Base-by-base conservation (phyloP, 2,888 invertebrate genomes). In the Clepsis dumicolana region DNA sequence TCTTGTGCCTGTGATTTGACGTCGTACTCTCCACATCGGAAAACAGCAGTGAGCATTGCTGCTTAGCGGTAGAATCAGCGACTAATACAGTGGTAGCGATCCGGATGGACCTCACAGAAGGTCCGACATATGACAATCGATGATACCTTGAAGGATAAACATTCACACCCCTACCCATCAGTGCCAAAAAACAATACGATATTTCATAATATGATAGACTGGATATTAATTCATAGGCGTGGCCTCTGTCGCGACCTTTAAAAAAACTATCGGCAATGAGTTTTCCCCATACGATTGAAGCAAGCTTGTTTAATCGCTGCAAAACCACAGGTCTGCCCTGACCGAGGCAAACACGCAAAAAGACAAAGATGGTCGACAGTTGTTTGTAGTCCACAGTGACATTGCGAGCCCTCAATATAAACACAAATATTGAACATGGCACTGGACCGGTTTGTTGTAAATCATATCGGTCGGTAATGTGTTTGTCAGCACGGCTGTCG, bases 271-370 rank as follows among this genome's bases (percentile, higher is more conserved):
- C 35, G 67, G 62, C 67, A 67, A 67, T 67, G 67, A 61, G 50
- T 63, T 48, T 50, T 54, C 50, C 62, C 67, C 62, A 57, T 50
- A 62, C 57, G 57, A 21, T 38, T 25, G 14, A 44, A 32, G 41
- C 12, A 54, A 41, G 62, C 27, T 79, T 80, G 82, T 82, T 86
- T 89, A 88, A 90, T 89, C 87, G 83, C 83, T 77, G 82, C 82
- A 77, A 88, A 90, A 90, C 92, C 91, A 85, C 92, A 90, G 70
- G 89, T 85, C 88, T 83, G 85, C 92, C 90, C 78, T 91, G 92
- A 91, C 91, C 90, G 88, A 87, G 83, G 75, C 80, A 81, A 84
- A 84, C 78, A 84, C 75, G 69, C 80, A 84, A 82, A 81, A 82
- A 85, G 77, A 82, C 82, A 82, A 80, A 81, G 83, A 85, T 77